phyloP scores from a whole-genome alignment of 2,888 invertebrate genomes.

The Ophion obscuratus region DNA sequence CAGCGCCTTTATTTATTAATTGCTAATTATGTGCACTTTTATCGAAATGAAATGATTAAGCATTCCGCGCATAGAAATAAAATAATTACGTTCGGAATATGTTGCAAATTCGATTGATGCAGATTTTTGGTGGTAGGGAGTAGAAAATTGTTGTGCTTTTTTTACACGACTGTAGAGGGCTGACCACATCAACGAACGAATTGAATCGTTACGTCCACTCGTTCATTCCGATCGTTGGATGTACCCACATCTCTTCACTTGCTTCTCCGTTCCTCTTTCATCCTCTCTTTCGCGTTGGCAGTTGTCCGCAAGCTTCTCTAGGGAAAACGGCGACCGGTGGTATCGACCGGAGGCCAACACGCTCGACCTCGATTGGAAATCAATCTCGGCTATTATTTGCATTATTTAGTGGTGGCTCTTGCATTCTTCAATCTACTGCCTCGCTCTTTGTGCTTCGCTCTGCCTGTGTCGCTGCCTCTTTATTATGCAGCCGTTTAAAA shows the following conservation, averaged over 20 bases:
- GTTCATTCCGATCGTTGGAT: conserved; percentile 24
- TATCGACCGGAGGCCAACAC: conserved; percentile 49
- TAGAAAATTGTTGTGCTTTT: neutral
- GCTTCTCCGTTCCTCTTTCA: neutral
- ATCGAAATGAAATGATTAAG: too few relatives aligned
- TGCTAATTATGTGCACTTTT: too few relatives aligned
- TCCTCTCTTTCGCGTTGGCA: conserved; percentile 18
- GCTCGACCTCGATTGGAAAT: conserved; percentile 68
- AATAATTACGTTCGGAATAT: too few relatives aligned
- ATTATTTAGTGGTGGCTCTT: conserved; percentile 60
- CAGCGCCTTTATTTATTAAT: too few relatives aligned
- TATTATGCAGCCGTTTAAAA: too few relatives aligned
- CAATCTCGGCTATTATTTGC: conserved; percentile 63
- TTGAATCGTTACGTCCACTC: conserved; percentile 29
- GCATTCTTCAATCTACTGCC: conserved; percentile 45
- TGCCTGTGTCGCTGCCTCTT: neutral
- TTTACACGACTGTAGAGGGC: conserved; percentile 13
- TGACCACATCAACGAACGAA: conserved; percentile 26
- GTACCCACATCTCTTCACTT: neutral
- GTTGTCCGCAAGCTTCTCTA: conserved; percentile 45
- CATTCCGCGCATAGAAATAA: too few relatives aligned
- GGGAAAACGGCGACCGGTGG: conserved; percentile 52
- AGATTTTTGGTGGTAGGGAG: neutral
- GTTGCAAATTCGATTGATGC: neutral
- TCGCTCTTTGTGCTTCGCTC: neutral